A percentile compares a stretch with the other conserved stretches of the same genome.
phyloP scores from a whole-genome alignment of 2,888 invertebrate genomes.

The Xanthia icteritia region DNA sequence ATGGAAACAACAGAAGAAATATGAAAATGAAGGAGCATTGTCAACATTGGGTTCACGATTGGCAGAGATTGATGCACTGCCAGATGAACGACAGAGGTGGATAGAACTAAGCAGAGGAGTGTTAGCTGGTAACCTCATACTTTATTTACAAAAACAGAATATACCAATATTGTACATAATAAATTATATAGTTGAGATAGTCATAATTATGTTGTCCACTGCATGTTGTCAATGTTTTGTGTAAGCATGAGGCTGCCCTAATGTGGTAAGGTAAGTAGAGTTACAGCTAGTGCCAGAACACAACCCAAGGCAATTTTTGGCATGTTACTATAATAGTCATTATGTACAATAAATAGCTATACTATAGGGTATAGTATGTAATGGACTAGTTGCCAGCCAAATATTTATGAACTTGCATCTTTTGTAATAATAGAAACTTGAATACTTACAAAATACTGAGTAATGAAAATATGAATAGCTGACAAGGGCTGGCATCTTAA shows the following conservation, averaged over 20 bases:
- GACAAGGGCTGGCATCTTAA: constrained; percentile 37
- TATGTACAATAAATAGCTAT: constrained; percentile 21
- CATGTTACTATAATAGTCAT: constrained; percentile 35
- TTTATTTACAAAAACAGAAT: constrained; percentile 7
- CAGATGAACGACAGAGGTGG: constrained; percentile 91
- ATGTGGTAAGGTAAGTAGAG: constrained; percentile 19
- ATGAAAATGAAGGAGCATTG: constrained; percentile 96
- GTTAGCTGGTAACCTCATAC: constrained; percentile 88
- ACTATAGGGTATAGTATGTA: constrained; percentile 7
- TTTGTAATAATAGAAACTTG: constrained; percentile 29
- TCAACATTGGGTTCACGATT: constrained; percentile 92
- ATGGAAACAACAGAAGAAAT: constrained; percentile 95
- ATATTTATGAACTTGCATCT: constrained; percentile 38
- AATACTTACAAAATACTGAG: constrained; percentile 35
- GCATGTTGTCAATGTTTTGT: constrained; percentile 10
- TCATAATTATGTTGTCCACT: no score
- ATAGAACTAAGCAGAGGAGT: constrained; percentile 92
- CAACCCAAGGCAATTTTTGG: constrained; percentile 24
- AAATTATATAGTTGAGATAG: not conserved
- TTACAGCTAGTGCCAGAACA: constrained; percentile 33
- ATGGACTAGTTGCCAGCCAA: constrained; percentile 41
- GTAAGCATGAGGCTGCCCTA: not conserved
- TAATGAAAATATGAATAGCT: constrained; percentile 23
- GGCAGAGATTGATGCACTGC: constrained; percentile 92
- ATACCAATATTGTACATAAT: not conserved